Percentiles rank a stretch among this genome's conserved stretches.
These are phyloP conservation scores for Mythimna vitellina DNA, from an alignment of 2,888 invertebrate genomes.

Conservation along the genomic window DNA sequence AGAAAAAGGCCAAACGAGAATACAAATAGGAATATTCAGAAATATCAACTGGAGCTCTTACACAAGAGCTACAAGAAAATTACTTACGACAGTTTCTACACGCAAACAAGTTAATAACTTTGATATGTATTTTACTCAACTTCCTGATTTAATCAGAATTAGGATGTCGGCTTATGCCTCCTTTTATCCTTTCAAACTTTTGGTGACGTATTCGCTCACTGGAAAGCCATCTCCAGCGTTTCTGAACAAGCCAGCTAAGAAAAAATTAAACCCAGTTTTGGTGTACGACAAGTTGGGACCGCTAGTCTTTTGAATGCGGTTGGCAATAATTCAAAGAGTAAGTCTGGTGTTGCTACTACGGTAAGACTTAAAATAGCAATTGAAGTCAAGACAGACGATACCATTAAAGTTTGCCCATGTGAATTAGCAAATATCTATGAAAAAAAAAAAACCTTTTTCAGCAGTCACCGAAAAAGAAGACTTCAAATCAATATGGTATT, in stretches of 20 bases:
- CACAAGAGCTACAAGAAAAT: conserved; percentile 86
- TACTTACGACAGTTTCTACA: conserved; percentile 87
- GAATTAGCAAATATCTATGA: too few relatives aligned
- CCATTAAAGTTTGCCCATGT: too few relatives aligned
- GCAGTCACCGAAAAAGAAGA: too few relatives aligned
- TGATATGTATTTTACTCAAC: conserved; percentile 33
- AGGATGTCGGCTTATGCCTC: background rate
- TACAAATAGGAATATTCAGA: conserved; percentile 74
- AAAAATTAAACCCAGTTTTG: conserved; percentile 79
- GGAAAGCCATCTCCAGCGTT: conserved; percentile 90
- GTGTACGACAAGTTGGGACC: too few relatives aligned
- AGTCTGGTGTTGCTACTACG: too few relatives aligned
- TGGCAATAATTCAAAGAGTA: too few relatives aligned
- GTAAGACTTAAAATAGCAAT: too few relatives aligned
- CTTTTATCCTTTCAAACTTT: conserved; percentile 72
- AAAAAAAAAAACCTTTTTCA: too few relatives aligned
- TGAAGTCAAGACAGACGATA: too few relatives aligned
- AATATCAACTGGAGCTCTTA: conserved; percentile 88
- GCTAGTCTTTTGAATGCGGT: too few relatives aligned
- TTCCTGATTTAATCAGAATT: background rate
- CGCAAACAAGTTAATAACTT: conserved; percentile 66
- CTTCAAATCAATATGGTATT: too few relatives aligned
- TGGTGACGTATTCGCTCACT: conserved; percentile 90
- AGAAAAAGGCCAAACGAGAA: conserved; percentile 72
- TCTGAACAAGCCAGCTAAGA: conserved; percentile 80